A percentile compares a stretch with the other conserved stretches of the same genome.
Evolutionary conservation across 2,797 vertebrate species (phyloP).

Genomic region (Mallotus villosus): DNA sequence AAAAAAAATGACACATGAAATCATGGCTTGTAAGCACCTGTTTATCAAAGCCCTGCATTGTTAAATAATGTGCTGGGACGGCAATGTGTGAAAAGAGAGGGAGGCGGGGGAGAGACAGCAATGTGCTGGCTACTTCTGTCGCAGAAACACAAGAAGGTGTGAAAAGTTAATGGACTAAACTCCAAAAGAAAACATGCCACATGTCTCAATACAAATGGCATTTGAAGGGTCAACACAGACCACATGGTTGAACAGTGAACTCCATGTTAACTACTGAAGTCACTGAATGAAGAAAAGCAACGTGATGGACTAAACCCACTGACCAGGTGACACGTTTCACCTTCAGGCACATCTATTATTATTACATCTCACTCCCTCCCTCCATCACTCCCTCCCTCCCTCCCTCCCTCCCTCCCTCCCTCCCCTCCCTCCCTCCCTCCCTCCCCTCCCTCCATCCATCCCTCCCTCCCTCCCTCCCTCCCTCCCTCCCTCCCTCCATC

Average conservation of each 20-base stretch:
- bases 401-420: no score
- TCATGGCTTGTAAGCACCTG: conserved; percentile 37
- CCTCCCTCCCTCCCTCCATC: not conserved
- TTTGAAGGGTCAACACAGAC: not conserved
- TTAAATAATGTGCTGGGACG: not conserved
- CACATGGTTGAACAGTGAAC: not conserved
- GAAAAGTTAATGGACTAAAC: not conserved
- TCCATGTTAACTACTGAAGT: not conserved
- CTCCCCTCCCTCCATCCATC: not conserved
- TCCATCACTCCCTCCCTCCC: not conserved
- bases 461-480: not conserved
- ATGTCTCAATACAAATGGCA: no score
- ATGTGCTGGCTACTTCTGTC: not conserved
- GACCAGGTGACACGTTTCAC: conserved; percentile 1
- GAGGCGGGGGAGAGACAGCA: not conserved
- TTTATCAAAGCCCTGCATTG: conserved; percentile 30
- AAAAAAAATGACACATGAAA: conserved; percentile 20
- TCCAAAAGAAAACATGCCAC: not conserved
- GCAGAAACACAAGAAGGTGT: not conserved
- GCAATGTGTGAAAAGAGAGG: not conserved
- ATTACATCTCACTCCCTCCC: no score
- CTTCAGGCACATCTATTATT: not conserved
- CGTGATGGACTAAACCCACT: not conserved
- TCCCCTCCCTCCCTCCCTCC: no score
- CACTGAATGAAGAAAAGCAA: not conserved